A percentile compares a stretch with the other conserved stretches of the same genome.
Conservation (phyloP, 2,113 vertebrate species). For the Prochilodus magdalenae region DNA sequence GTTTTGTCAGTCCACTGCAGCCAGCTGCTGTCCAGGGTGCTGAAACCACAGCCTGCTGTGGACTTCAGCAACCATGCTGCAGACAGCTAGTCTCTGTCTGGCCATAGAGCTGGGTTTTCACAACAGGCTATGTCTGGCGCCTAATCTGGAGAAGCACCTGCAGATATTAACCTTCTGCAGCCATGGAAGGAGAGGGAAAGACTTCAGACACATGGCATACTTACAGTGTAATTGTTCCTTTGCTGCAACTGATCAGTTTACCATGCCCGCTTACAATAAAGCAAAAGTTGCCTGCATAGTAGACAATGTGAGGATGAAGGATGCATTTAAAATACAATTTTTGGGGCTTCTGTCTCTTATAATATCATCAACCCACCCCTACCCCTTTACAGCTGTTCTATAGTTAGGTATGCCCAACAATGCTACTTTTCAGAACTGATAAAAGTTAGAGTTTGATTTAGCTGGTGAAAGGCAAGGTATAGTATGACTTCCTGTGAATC, state of each 20-base stretch:
- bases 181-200: neutral
- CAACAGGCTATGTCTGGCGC: neutral
- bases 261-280: neutral
- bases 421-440: no score
- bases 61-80: neutral
- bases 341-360: no score
- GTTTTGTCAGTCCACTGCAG: neutral
- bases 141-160: neutral
- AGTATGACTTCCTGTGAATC: no score
- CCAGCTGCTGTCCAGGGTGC: neutral
- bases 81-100: neutral
- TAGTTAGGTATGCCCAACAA: no score
- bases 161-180: neutral
- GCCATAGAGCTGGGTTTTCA: neutral
- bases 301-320: neutral
- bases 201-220: neutral
- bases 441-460: no score
- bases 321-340: no score
- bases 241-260: constrained; percentile 6
- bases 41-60: neutral
- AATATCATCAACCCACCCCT: no score
- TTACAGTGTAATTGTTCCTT: neutral
- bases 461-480: no score
- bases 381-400: no score
- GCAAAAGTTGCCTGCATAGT: neutral